Base-by-base conservation (phyloP, 2,888 invertebrate genomes). In the Noctuana brunneofusca region DNA sequence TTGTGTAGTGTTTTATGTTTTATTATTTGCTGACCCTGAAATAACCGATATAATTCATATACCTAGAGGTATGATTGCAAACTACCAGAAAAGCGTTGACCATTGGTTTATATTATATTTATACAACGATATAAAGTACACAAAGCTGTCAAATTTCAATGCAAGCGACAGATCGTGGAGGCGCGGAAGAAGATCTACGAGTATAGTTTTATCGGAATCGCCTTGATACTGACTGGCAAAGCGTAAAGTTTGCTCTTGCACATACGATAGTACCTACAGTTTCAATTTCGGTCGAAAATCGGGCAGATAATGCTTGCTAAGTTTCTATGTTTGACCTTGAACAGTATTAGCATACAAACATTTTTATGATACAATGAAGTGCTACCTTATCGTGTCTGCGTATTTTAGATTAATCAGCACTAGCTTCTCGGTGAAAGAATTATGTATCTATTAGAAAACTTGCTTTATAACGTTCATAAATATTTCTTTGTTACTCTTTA, bases 1-100 rank as follows among this genome's bases (percentile, higher is more conserved):
- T 18, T 46, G 46, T 22, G 46, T 46, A 48, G 6, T 48, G n/a
- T n/a, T n/a, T n/a, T n/a, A n/a, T n/a, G n/a, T n/a, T n/a, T 43
- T 18, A 9, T 38, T 38, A 14, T 38, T 38, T 38, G 38, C 38
- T 14, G 14, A 38, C 38, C 38, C 14, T 38, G 14, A 14, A 12
- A 12, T n/a, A 12, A 9, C 3, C 14, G 14, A 41, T 41, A 2
- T 41, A 1, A 16, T 16, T 41, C 41, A 16, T 16, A 16, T 41
- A 38, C n/a, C n/a, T n/a, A n/a, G n/a, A n/a, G n/a, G 1, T 38
- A n/a, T 38, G 38, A 38, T 38, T 38, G 14, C 16, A 2, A 3
- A n/a, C 3, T 16, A 35, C n/a, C n/a, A 38, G 16, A 2, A 41
- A 41, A 41, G n/a, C 14, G 1, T 16, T 14, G 16, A 2, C 1